phyloP scores from a whole-genome alignment of 53 echinoderm and acorn worm genomes.

The Holothuria scabra region DNA sequence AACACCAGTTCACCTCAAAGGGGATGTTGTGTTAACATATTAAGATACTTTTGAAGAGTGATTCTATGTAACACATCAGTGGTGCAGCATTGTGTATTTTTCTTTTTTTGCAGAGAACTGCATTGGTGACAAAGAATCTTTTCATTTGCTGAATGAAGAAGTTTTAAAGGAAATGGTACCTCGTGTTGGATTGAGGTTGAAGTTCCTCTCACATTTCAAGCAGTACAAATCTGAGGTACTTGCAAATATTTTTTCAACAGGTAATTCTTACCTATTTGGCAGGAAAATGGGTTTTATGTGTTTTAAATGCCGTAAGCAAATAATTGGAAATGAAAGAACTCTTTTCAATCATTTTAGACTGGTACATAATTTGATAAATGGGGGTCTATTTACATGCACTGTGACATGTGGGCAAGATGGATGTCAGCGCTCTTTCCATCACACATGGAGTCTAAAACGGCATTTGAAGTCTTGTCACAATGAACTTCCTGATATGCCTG shows the following conservation, averaged over 20 bases:
- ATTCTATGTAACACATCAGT: too few relatives aligned
- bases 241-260: neutral
- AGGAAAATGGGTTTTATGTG: constrained; percentile 31
- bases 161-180: constrained; percentile 37
- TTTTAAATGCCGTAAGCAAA: constrained; percentile 9
- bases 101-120: constrained; percentile 31
- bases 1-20: too few relatives aligned
- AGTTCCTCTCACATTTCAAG: constrained; percentile 22
- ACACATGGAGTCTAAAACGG: constrained; percentile 44
- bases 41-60: too few relatives aligned
- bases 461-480: constrained; percentile 12
- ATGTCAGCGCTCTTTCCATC: constrained; percentile 31
- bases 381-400: constrained; percentile 28
- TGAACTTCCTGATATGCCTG: neutral
- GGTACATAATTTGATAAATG: constrained; percentile 29
- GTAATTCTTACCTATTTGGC: neutral
- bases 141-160: constrained; percentile 36
- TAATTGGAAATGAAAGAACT: constrained; percentile 20
- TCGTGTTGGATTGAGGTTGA: constrained; percentile 29
- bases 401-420: constrained; percentile 54
- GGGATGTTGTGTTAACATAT: too few relatives aligned
- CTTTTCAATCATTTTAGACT: constrained; percentile 39
- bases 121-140: constrained; percentile 26
- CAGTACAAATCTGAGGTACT: constrained; percentile 10
- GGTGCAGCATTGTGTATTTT: neutral